Conservation (phyloP, 2,888 invertebrate genomes). For the Chironomus riparius region DNA sequence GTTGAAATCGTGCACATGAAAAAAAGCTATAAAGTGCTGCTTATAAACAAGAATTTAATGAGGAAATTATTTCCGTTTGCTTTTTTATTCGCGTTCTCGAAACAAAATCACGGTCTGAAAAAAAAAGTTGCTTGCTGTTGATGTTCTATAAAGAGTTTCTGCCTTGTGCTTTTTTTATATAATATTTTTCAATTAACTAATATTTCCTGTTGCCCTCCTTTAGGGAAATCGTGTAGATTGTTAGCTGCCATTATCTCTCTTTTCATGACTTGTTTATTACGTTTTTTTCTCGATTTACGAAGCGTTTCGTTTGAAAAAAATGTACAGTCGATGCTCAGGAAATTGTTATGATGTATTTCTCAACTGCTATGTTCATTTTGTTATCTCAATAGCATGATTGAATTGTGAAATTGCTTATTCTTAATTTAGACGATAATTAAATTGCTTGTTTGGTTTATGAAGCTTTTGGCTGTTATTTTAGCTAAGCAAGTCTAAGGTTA, state of each 20-base stretch:
- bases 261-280: not conserved
- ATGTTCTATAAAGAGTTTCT: not conserved
- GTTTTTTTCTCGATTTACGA: not conserved
- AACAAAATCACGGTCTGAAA: not conserved
- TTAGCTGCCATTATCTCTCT: not conserved
- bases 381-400: too few relatives aligned
- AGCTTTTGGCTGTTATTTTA: too few relatives aligned
- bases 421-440: too few relatives aligned
- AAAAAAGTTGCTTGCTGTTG: not conserved
- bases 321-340: not conserved
- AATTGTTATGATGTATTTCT: not conserved
- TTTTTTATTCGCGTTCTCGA: constrained; percentile 3
- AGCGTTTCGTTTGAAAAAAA: too few relatives aligned
- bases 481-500: too few relatives aligned
- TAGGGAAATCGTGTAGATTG: too few relatives aligned
- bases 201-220: constrained; percentile 25
- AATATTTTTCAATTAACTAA: constrained; percentile 25
- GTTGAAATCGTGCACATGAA: not conserved
- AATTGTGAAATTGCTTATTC: too few relatives aligned
- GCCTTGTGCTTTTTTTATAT: not conserved
- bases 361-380: not conserved
- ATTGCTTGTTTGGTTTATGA: too few relatives aligned
- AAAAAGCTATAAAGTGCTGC: constrained; percentile 1
- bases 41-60: constrained; percentile 24
- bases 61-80: constrained; percentile 24